These are phyloP conservation scores for Amazona guildingii DNA, from an alignment of 2,113 vertebrate genomes.

Conservation along the genomic window DNA sequence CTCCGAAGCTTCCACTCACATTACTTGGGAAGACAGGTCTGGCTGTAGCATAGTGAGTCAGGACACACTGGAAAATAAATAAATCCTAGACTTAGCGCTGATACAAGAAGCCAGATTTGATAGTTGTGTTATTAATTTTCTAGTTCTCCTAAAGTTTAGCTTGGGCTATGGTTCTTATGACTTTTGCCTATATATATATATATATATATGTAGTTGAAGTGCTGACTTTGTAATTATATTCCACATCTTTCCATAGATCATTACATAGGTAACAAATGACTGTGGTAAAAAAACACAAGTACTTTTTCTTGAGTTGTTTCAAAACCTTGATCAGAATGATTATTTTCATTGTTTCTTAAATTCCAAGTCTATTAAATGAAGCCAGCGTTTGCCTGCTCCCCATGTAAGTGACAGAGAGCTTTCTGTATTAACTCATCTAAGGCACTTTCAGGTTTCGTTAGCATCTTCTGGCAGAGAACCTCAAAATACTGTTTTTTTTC, in stretches of 20 bases:
- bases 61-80: background rate
- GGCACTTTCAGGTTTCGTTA: background rate
- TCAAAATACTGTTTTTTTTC: background rate
- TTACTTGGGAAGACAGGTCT: background rate
- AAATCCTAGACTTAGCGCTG: background rate
- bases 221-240: background rate
- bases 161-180: background rate
- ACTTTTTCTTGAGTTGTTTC: background rate
- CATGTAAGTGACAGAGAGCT: background rate
- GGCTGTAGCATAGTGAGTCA: background rate
- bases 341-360: background rate
- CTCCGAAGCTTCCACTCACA: background rate
- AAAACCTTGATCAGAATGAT: background rate
- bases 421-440: background rate
- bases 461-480: background rate
- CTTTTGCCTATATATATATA: background rate
- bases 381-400: background rate
- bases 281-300: background rate
- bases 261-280: background rate
- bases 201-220: background rate
- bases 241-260: background rate
- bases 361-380: background rate
- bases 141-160: background rate
- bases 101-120: background rate
- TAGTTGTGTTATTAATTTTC: background rate